Percentiles rank a stretch among this genome's conserved stretches.
These are phyloP conservation scores for Euplagia quadripunctaria DNA, from an alignment of 2,888 invertebrate genomes.

Conservation along the genomic window DNA sequence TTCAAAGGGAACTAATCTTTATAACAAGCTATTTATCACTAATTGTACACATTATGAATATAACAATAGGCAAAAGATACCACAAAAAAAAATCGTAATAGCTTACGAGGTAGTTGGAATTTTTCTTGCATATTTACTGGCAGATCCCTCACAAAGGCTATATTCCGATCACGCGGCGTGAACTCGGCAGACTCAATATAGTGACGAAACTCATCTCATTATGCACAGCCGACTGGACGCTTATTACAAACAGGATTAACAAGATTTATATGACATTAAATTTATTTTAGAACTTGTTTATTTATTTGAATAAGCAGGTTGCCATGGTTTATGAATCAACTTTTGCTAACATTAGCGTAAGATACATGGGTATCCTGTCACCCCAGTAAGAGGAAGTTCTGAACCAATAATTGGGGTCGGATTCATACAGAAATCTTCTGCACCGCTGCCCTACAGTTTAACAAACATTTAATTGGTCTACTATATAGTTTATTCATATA, in stretches of 20 bases:
- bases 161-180: conserved; percentile 47
- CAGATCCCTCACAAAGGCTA: conserved; percentile 24
- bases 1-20: no score
- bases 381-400: neutral
- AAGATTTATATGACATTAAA: conserved; percentile 24
- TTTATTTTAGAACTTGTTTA: conserved; percentile 16
- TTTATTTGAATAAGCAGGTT: neutral
- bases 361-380: neutral
- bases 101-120: neutral
- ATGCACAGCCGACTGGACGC: conserved; percentile 37
- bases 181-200: conserved; percentile 41
- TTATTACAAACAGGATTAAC: conserved; percentile 41
- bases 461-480: no score
- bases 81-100: no score
- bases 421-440: no score
- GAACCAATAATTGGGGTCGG: no score
- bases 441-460: no score
- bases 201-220: conserved; percentile 43
- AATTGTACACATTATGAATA: no score
- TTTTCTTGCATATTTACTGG: conserved; percentile 21
- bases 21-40: no score
- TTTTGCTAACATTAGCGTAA: neutral
- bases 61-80: no score
- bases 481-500: no score
- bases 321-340: neutral